phyloP scores from a whole-genome alignment of 2,797 vertebrate species.

The Paratrypauchen microcephalus region DNA sequence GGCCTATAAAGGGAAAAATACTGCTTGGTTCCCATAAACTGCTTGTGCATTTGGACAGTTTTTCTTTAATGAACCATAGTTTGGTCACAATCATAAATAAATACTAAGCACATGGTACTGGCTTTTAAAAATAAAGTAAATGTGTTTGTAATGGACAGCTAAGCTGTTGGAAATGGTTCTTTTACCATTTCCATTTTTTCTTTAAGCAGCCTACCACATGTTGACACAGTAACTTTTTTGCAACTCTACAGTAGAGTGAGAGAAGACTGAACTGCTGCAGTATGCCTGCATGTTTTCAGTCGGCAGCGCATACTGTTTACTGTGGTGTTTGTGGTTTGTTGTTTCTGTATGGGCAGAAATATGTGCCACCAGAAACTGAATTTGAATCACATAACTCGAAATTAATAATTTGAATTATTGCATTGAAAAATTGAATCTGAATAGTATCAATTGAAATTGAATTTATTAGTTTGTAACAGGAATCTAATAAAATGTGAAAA shows the following conservation, averaged over 20 bases:
- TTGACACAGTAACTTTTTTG: background rate
- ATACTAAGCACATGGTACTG: background rate
- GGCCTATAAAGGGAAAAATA: background rate
- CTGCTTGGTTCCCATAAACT: background rate
- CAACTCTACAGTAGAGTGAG: constrained; percentile 40
- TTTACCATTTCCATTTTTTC: background rate
- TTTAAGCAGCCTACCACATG: background rate
- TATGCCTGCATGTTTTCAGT: constrained; percentile 9
- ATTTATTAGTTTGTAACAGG: too few species aligned
- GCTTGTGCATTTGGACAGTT: background rate
- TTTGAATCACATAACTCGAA: too few species aligned
- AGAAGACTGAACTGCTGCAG: constrained; percentile 23
- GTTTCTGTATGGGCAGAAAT: too few species aligned
- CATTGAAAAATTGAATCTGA: too few species aligned
- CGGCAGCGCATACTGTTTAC: constrained; percentile 19
- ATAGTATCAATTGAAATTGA: too few species aligned
- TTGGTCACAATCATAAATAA: background rate
- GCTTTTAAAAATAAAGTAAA: background rate
- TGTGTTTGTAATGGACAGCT: background rate
- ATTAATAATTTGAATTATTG: too few species aligned
- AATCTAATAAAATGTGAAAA: too few species aligned
- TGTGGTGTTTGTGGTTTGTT: constrained; percentile 50
- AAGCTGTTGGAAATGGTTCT: background rate
- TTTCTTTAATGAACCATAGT: background rate
- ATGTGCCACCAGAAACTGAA: too few species aligned